These are phyloP conservation scores for Ophioderma brevispina DNA, from an alignment of 35 echinoderm and acorn worm species.

Conservation along the genomic window DNA sequence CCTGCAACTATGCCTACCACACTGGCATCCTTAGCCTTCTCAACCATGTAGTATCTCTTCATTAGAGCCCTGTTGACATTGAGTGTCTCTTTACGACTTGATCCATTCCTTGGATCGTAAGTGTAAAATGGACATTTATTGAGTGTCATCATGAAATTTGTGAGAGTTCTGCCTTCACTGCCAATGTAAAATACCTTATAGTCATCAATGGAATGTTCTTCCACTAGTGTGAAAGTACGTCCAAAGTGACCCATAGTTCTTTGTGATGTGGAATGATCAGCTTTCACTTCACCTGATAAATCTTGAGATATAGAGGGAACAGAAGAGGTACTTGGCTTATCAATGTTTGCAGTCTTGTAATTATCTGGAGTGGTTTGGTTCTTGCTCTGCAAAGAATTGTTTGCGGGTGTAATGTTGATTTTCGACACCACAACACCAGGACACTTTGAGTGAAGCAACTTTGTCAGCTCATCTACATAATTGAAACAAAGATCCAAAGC, in stretches of 20 bases:
- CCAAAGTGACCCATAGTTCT: slow-evolving; percentile 49
- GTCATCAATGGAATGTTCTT: slow-evolving; percentile 51
- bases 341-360: no score
- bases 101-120: slow-evolving; percentile 64
- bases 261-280: not conserved
- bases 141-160: slow-evolving; percentile 94
- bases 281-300: not conserved
- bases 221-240: slow-evolving; percentile 39
- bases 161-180: slow-evolving; percentile 70
- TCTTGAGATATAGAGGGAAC: no score
- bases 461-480: slow-evolving; percentile 35
- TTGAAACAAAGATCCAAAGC: no score
- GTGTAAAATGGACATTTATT: slow-evolving; percentile 84
- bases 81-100: slow-evolving; percentile 59
- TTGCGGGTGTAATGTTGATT: not conserved
- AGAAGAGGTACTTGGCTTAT: no score
- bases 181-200: slow-evolving; percentile 84
- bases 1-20: slow-evolving; percentile 90
- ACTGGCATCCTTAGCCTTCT: slow-evolving; percentile 83
- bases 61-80: slow-evolving; percentile 86
- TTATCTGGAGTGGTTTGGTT: not conserved
- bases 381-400: not conserved
- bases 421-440: slow-evolving; percentile 31
- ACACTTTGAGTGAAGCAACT: not conserved
- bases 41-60: slow-evolving; percentile 91